phyloP scores from a whole-genome alignment of 2,113 vertebrate species.

The Lampris incognitus region DNA sequence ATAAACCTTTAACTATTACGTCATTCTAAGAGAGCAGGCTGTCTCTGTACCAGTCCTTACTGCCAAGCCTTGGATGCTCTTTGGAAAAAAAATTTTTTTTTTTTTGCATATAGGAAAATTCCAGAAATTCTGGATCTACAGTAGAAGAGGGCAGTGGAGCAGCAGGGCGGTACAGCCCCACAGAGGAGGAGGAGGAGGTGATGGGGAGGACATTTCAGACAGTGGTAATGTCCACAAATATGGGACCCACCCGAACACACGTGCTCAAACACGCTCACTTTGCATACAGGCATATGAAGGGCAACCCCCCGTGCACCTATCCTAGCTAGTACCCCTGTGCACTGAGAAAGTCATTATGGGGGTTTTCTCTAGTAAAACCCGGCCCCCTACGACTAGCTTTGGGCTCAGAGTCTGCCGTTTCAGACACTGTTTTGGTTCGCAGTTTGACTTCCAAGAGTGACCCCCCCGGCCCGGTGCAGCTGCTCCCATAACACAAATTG shows the following conservation, averaged over 20 bases:
- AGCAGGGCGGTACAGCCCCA: slow-evolving; percentile 13
- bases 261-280: background rate
- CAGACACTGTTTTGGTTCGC: slow-evolving; percentile 38
- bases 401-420: slow-evolving; percentile 5
- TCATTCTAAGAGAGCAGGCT: background rate
- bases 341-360: background rate
- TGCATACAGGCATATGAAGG: background rate
- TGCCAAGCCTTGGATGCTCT: slow-evolving; percentile 43
- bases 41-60: slow-evolving; percentile 30
- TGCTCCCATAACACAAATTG: slow-evolving; percentile 34
- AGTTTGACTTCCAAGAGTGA: slow-evolving; percentile 38
- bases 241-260: slow-evolving; percentile 7
- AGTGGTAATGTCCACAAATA: background rate
- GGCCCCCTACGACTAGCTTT: slow-evolving; percentile 30
- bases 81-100: slow-evolving; percentile 42
- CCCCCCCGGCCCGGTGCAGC: slow-evolving; percentile 12
- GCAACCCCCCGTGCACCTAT: background rate
- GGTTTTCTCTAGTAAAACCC: slow-evolving; percentile 11
- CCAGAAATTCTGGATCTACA: slow-evolving; percentile 66
- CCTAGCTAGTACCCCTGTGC: background rate
- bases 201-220: background rate
- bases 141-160: slow-evolving; percentile 29
- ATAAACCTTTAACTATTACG: background rate
- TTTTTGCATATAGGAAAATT: slow-evolving; percentile 70
- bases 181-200: background rate